Evolutionary conservation across 2,888 invertebrate genomes (phyloP).

Genomic region (Meandrusa payeni): DNA sequence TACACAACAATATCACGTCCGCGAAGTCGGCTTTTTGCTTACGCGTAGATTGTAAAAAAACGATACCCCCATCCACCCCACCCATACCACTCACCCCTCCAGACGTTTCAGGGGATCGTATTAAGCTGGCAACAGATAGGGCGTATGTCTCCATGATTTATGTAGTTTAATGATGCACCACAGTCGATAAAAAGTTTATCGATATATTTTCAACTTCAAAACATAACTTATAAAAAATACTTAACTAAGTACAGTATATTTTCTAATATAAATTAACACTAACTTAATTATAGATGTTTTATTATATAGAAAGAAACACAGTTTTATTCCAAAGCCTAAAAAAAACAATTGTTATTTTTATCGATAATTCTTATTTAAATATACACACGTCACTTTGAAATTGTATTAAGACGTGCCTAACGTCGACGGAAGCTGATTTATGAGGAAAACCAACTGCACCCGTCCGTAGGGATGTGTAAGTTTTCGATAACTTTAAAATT

Average conservation of each 20-base stretch:
- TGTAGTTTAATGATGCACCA: constrained; percentile 55
- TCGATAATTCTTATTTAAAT: constrained; percentile 41
- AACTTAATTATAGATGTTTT: too few relatives aligned
- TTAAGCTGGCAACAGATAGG: constrained; percentile 78
- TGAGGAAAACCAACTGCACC: constrained; percentile 56
- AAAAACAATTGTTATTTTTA: too few relatives aligned
- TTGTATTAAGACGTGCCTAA: constrained; percentile 71
- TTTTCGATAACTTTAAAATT: constrained; percentile 8
- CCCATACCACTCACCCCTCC: constrained; percentile 27
- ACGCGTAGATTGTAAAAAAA: constrained; percentile 43
- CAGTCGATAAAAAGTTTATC: constrained; percentile 26
- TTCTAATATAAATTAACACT: too few relatives aligned
- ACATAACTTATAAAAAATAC: too few relatives aligned
- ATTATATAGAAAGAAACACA: too few relatives aligned
- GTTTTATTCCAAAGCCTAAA: too few relatives aligned
- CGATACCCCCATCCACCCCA: constrained; percentile 36
- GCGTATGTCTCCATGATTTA: constrained; percentile 77
- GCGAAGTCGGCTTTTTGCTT: constrained; percentile 27
- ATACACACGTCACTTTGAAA: constrained; percentile 58
- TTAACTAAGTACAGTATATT: too few relatives aligned
- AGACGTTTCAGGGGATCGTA: constrained; percentile 63
- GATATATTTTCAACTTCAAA: constrained; percentile 26
- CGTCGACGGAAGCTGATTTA: constrained; percentile 65
- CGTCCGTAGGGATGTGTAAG: constrained; percentile 29
- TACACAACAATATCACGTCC: constrained; percentile 31